Percentiles rank a stretch among this genome's conserved stretches.
Evolutionary conservation across 2,797 vertebrate genomes (phyloP).

Genomic region (Selene dorsalis): DNA sequence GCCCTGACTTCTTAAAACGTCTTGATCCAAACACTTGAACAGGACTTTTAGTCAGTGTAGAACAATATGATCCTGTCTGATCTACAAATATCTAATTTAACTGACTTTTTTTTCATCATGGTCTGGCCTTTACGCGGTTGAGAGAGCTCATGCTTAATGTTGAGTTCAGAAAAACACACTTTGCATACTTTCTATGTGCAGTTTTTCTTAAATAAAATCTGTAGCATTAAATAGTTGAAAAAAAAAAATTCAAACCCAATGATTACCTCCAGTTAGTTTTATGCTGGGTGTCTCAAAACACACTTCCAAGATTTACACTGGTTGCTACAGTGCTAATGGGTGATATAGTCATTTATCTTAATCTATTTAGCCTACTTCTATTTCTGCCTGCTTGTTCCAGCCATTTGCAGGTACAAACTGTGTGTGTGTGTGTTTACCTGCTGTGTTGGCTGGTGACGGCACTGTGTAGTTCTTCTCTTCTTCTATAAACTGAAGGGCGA

Average conservation of each 20-base stretch:
- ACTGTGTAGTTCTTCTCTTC: slow-evolving; percentile 97
- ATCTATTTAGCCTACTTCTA: background rate
- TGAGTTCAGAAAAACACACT: no score
- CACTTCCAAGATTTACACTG: background rate
- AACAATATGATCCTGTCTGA: background rate
- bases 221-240: background rate
- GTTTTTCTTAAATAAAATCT: background rate
- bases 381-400: background rate
- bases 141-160: no score
- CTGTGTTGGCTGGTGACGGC: slow-evolving; percentile 89
- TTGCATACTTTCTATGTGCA: no score
- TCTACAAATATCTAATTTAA: background rate
- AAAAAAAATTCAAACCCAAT: background rate
- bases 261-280: background rate
- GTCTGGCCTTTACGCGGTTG: background rate
- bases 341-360: background rate
- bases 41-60: background rate
- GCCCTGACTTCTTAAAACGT: background rate
- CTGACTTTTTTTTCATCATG: background rate
- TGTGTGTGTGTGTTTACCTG: slow-evolving; percentile 81
- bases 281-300: background rate
- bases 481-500: slow-evolving; percentile 97
- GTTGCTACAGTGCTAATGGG: background rate
- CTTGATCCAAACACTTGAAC: background rate
- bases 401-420: background rate